Evolutionary conservation across 1,140 invertebrate genomes (phyloP), one percentile per base, ranked within the genome.

Genomic region (Megathymus violae): DNA sequence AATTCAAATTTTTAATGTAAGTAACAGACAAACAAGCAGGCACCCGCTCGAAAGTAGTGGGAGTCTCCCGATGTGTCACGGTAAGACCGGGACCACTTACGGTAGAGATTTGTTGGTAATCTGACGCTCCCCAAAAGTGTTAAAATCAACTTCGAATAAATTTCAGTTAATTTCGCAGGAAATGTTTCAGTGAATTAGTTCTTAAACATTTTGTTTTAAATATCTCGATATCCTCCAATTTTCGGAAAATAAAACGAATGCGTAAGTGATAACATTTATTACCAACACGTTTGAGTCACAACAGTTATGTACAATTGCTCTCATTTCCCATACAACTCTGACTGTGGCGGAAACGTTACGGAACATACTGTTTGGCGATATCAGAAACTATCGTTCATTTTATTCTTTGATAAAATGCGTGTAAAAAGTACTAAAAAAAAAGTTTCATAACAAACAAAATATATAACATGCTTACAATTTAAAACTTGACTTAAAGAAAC

Each of bases 221-320:
- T n/a, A n/a, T n/a, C n/a, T n/a, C n/a, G n/a, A n/a, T n/a, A n/a
- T n/a, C n/a, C n/a, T n/a, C n/a, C n/a, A n/a, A 10, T 22, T 36
- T 27, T 10, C 25, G 3, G 19, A 43, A 19, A 67, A 64, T 50
- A 58, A 58, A 64, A 64, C 14, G 40, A 48, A 1, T 38, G 25
- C 6, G 9, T 64, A 46, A 64, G 16, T 48, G 60, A 64, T 66
- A 52, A 62, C 58, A 13, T 70, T 66, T 62, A 63, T 66, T 65
- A 70, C 54, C 59, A 62, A 66, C 54, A 54, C 44, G 31, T 66
- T 25, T 31, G 52, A 51, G 43, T 13, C 43, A 56, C 58, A 40
- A 40, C 43, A 22, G 34, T 22, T 46, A 52, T 62, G 67, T 67
- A 63, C 47, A 51, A 44, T 58, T 48, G n/a, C 62, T 50, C 34